Conservation (phyloP, 2,888 invertebrate genomes). For the Dryobota labecula region DNA sequence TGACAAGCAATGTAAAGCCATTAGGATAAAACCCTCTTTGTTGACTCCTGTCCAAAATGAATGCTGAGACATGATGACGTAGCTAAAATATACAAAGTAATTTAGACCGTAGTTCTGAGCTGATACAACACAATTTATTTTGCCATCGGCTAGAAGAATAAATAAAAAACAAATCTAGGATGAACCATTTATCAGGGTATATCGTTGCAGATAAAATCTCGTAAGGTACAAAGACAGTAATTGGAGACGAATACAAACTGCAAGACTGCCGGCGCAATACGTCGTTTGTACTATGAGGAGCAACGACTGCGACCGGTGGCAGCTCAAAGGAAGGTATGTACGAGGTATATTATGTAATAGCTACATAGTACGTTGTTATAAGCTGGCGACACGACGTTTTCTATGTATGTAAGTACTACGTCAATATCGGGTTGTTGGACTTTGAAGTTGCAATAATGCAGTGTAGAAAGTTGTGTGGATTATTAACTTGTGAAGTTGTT, state of each 20-base stretch:
- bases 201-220: not conserved
- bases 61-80: slow-evolving; percentile 16
- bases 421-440: slow-evolving; percentile 10
- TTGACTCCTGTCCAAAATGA: slow-evolving; percentile 1
- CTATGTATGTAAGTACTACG: not conserved
- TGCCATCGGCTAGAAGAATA: not conserved
- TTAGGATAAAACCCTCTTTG: slow-evolving; percentile 32
- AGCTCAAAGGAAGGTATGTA: no score
- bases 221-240: not conserved
- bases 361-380: not conserved
- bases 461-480: not conserved
- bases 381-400: not conserved
- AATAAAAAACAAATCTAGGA: not conserved
- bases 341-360: slow-evolving; percentile 12
- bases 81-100: slow-evolving; percentile 15
- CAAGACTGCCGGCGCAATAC: not conserved
- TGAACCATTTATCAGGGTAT: not conserved
- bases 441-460: slow-evolving; percentile 27
- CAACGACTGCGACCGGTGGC: slow-evolving; percentile 11
- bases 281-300: not conserved
- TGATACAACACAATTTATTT: not conserved
- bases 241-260: slow-evolving; percentile 15
- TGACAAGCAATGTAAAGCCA: slow-evolving; percentile 25
- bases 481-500: not conserved
- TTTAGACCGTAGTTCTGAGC: not conserved